Base-by-base conservation (phyloP, 2,888 invertebrate genomes). In the Oligia fasciuncula region DNA sequence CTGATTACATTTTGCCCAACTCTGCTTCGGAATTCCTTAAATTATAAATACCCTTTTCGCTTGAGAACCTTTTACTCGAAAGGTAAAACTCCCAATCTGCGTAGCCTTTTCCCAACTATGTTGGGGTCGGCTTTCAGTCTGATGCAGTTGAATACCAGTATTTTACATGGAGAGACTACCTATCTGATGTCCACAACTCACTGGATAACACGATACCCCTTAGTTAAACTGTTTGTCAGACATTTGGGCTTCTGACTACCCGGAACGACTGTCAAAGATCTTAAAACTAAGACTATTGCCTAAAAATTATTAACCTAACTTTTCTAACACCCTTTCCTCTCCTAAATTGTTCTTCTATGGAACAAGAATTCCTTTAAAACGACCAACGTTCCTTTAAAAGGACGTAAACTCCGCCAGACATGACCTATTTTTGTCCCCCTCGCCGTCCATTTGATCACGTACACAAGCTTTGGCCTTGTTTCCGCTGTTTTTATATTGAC, bases 371-470 rank as follows among this genome's bases (percentile, higher is more conserved):
- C 35, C n/a, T 67, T 79, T 29, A 17, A 23, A 43, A 35, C 23
- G 14, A 54, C 19, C 51, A 40, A 60, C 14, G 68, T 78, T 67
- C 19, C 63, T 54, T 9, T 14, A 49, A 67, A 79, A 54, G 85
- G 68, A 63, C n/a, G 43, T 43, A 46, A 80, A 80, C 51, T 40
- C 8, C 57, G 35, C 35, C 19, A 46, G 29, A 46, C 54, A 5
- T 82, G 81, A 84, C 85, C 81, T 82, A 82, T 84, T 82, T 82
- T 13, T 69, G 51, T 51, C n/a, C 84, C 76, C 62, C 23, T 40
- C 67, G 17, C 17, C 17, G 0, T n/a, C 40, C 35, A 29, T 65
- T 80, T 60, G 29, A 65, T 82, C 80, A 54, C 49, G 68, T 69
- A 80, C 68, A n/a, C 81, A 51, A 23, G 19, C 51, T 5, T 11